Base-by-base conservation (phyloP, 1,140 invertebrate genomes). In the Thrips palmi region DNA sequence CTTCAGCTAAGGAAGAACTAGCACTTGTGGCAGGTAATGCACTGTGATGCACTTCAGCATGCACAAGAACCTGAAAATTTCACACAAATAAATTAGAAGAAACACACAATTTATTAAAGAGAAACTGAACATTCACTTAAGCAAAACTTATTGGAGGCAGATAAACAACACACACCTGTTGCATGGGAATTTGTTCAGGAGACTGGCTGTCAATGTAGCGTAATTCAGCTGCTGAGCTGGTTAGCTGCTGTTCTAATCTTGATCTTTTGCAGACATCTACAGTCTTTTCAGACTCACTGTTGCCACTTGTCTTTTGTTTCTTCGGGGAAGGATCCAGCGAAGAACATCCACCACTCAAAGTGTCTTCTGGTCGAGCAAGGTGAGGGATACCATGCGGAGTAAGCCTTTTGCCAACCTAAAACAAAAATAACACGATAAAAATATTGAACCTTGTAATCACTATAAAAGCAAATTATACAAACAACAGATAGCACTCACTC, bases 181-280 rank as follows among this genome's bases (percentile, higher is more conserved):
- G n/a, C 12, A 1, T 15, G 30, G 20, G 36, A 39, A 62, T 59
- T 54, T 64, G 62, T 45, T 65, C 64, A 8, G 63, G 64, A 46
- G 63, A 66, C 48, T 65, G 63, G 43, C 63, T 65, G 46, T 68
- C 65, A 40, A 68, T 68, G 47, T 63, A 68, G 28, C 62, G 48
- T 21, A 68, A 46, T 35, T 68, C 64, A 17, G 62, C 60, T 10
- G 59, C 60, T n/a, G 44, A 45, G 31, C 62, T 63, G 4, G 60
- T 57, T 32, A 66, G 49, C 33, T 60, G 53, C 48, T 65, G 62
- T 36, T 67, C 63, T 4, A 65, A 52, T 43, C 61, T 52, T 6
- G 63, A 65, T 12, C 61, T 50, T 43, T 64, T 64, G 11, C 60
- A 55, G 24, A 42, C 33, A 33, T 39, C 32, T 10, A 31, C 27